Evolutionary conservation across 2,888 invertebrate species (phyloP), one percentile per base, ranked within the genome.

Genomic region (Agrotis segetum): DNA sequence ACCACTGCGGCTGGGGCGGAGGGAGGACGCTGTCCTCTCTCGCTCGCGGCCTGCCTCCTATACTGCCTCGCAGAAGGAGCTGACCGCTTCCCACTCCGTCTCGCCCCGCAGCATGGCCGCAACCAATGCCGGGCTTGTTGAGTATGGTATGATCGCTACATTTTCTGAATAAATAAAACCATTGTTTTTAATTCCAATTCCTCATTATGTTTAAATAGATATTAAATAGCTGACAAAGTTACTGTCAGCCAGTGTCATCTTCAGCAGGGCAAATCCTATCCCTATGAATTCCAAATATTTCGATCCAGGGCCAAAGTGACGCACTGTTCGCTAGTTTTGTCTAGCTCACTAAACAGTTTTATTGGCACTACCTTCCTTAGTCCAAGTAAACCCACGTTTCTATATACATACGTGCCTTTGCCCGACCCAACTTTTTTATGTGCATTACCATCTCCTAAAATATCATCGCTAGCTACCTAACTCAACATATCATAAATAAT

Each of bases 401-500:
- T 9, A 40, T 40, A 40, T 21, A 56, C 55, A 29, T 64, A 55
- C n/a, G 17, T 29, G 16, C 24, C 9, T 19, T 47, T n/a, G 5
- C n/a, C 17, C 24, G 49, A 4, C n/a, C 6, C 24, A 19, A 56
- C 40, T 16, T 63, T 50, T 58, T 34, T 53, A 19, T 46, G 19
- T 11, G 21, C 52, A 63, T 59, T 59, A 55, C 29, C 24, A 1
- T 47, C 3, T 49, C 29, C 47, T 24, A 58, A 59, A 58, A 61
- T 65, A 74, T 53, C 56, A 74, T 65, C 47, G 47, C 16, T 49
- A 21, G 47, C 44, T 52, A 46, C 52, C 24, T 46, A 52, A 64
- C 67, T 21, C 29, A 58, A 40, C 64, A 40, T 65, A 55, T 21
- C 56, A 77, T 77, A 67, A 77, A 82, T 82, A 52, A 52, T 77